Conservation (phyloP, 2,113 vertebrate species). For the Trogon melanurus region DNA sequence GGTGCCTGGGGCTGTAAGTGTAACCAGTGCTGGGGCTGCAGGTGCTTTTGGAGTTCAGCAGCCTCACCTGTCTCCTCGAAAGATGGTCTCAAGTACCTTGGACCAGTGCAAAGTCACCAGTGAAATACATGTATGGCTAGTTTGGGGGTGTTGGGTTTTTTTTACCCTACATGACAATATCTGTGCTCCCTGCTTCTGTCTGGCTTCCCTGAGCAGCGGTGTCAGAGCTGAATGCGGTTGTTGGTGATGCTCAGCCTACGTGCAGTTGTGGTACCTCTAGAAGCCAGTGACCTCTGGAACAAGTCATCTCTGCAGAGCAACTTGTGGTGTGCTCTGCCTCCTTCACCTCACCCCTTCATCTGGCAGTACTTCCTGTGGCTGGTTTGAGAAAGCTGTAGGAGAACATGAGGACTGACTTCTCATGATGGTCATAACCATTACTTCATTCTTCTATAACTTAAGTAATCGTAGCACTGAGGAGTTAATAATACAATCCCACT, state of each 20-base stretch:
- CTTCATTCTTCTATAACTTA: not conserved
- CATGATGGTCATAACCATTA: not conserved
- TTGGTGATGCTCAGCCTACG: not conserved
- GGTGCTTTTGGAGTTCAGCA: not conserved
- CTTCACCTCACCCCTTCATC: not conserved
- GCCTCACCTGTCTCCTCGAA: not conserved
- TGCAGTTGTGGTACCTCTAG: rapidly evolving
- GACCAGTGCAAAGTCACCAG: not conserved
- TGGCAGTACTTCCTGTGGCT: not conserved
- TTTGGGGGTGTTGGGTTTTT: not conserved
- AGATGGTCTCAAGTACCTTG: not conserved
- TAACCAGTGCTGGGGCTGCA: not conserved
- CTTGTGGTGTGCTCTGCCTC: not conserved
- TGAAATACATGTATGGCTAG: not conserved
- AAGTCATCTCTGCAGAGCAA: not conserved
- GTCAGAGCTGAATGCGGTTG: not conserved
- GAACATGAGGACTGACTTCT: not conserved
- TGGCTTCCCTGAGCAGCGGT: not conserved
- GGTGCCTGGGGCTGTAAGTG: not conserved
- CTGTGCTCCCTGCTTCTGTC: not conserved
- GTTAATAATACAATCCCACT: not conserved
- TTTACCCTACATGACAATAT: rapidly evolving
- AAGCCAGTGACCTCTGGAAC: not conserved
- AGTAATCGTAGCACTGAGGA: not conserved
- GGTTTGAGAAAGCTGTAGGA: not conserved